Percentiles rank a stretch among this genome's conserved stretches.
Conservation (phyloP, 2,797 vertebrate genomes). For the Valencia hispanica region DNA sequence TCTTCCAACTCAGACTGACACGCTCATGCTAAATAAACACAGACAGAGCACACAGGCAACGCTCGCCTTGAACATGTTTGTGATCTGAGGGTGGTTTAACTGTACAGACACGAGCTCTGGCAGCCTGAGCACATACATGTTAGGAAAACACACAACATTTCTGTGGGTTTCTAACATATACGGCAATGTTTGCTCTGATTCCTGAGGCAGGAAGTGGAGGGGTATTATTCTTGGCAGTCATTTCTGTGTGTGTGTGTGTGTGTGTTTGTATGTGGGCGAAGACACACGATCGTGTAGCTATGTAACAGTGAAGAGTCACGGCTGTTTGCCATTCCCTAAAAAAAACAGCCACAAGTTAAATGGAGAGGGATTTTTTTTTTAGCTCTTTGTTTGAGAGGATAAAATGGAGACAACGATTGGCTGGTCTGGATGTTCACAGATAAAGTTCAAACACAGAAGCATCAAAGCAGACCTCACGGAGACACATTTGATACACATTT, state of each 20-base stretch:
- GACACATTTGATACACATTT: background rate
- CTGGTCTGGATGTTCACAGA: constrained; percentile 19
- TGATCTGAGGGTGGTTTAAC: constrained; percentile 18
- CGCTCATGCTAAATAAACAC: constrained; percentile 37
- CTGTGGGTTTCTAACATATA: constrained; percentile 38
- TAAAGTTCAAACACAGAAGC: constrained; percentile 16
- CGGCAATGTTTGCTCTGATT: constrained; percentile 30
- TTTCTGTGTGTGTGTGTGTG: constrained; percentile 26
- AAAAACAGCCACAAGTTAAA: constrained; percentile 57
- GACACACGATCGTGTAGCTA: constrained; percentile 52
- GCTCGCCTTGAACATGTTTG: constrained; percentile 7
- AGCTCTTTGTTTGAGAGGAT: constrained; percentile 16
- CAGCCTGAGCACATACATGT: constrained; percentile 10
- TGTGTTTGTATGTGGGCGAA: constrained; percentile 42
- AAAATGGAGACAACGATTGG: background rate
- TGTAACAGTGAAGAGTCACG: constrained; percentile 51
- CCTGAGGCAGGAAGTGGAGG: constrained; percentile 47
- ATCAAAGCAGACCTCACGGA: constrained; percentile 23
- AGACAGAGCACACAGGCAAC: constrained; percentile 21
- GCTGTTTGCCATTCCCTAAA: constrained; percentile 53
- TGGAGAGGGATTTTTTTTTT: constrained; percentile 34
- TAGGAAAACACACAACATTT: constrained; percentile 14
- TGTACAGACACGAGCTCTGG: background rate
- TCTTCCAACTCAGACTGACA: constrained; percentile 50
- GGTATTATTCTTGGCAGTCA: constrained; percentile 57